phyloP scores from a whole-genome alignment of 1,140 invertebrate species.

The Panagrolaimus sp. region DNA sequence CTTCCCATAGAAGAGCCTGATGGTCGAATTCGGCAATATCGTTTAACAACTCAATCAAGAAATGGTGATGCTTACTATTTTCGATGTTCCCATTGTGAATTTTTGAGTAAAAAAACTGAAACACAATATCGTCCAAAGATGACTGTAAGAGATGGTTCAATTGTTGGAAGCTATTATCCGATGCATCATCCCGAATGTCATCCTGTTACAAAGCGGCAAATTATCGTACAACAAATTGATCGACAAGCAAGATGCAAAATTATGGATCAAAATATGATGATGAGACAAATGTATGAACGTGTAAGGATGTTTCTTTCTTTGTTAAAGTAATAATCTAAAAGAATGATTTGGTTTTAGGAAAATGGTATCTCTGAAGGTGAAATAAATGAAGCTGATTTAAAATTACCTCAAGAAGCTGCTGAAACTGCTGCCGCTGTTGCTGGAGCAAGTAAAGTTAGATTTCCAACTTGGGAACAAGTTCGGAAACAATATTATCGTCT shows the following conservation, averaged over 20 bases:
- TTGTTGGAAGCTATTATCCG: constrained; percentile 3
- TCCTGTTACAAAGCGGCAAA: not conserved
- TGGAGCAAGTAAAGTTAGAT: not conserved
- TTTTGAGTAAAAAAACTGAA: not conserved
- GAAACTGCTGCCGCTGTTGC: not conserved
- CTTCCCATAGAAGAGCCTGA: constrained; percentile 4
- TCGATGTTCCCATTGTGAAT: not conserved
- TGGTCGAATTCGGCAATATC: constrained; percentile 4
- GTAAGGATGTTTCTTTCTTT: not conserved
- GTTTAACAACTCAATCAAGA: not conserved
- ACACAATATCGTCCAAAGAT: constrained; percentile 12
- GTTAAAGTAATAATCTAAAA: not conserved
- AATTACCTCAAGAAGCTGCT: not conserved
- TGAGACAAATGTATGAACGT: not conserved
- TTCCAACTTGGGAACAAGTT: constrained; percentile 7
- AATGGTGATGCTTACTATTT: not conserved
- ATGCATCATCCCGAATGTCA: not conserved
- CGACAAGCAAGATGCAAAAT: constrained; percentile 2
- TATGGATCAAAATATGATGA: constrained; percentile 11
- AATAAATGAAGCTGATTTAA: not conserved
- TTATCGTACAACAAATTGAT: not conserved
- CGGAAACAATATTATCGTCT: constrained; percentile 7
- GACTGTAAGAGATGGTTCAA: constrained; percentile 6
- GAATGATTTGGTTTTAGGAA: not conserved
- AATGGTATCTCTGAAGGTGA: not conserved